These are phyloP conservation scores for Otus scops DNA, from an alignment of 2,797 vertebrate species.

Conservation along the genomic window DNA sequence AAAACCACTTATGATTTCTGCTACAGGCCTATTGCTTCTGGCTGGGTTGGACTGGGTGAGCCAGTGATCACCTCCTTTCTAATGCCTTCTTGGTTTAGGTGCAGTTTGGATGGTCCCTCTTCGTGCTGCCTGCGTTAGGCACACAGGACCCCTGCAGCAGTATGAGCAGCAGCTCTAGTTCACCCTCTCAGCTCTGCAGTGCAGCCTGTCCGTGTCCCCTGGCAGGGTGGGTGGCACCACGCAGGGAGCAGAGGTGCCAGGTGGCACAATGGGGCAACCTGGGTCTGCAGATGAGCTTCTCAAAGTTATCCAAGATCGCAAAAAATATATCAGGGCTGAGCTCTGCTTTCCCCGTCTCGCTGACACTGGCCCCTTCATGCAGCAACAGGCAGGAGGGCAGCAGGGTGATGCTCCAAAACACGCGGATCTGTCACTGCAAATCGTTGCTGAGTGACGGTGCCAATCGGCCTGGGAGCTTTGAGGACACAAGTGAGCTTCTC, in stretches of 20 bases:
- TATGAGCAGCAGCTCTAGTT: neutral
- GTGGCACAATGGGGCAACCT: neutral
- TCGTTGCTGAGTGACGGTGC: neutral
- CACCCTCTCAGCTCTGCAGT: neutral
- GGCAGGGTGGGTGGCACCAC: neutral
- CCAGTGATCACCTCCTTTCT: neutral
- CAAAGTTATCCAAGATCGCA: neutral
- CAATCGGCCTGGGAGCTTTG: accelerated
- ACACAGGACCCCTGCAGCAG: neutral
- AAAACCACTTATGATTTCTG: neutral
- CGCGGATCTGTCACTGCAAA: neutral
- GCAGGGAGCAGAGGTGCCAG: neutral
- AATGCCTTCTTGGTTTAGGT: neutral
- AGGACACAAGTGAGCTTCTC: neutral
- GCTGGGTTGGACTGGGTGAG: neutral
- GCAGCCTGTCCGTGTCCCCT: neutral
- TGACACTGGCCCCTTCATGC: neutral
- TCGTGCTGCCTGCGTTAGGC: accelerated
- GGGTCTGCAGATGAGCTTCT: neutral
- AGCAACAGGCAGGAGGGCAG: neutral
- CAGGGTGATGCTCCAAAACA: neutral
- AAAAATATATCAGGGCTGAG: neutral
- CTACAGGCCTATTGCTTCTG: neutral
- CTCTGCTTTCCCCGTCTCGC: neutral
- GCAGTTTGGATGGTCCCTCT: neutral